phyloP scores from a whole-genome alignment of 2,888 invertebrate species.

The Mellilla xanthometata region DNA sequence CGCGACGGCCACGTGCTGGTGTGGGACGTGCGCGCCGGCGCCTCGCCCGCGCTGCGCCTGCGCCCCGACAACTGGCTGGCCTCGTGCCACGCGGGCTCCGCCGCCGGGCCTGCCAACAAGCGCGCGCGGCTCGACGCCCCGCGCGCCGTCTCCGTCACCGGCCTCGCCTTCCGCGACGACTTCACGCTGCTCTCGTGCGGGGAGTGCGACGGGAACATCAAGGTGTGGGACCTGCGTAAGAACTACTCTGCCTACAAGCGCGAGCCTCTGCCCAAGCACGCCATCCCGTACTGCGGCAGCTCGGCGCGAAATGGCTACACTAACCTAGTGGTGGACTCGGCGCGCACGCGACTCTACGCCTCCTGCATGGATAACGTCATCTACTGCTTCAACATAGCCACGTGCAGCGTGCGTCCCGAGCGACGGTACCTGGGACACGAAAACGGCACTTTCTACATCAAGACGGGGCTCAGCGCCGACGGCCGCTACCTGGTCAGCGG shows the following conservation, averaged over 20 bases:
- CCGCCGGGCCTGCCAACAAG: slow-evolving; percentile 73
- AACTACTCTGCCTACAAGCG: slow-evolving; percentile 87
- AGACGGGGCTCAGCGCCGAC: slow-evolving; percentile 91
- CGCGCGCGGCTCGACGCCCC: slow-evolving; percentile 70
- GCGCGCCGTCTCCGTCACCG: slow-evolving; percentile 89
- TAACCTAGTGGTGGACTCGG: slow-evolving; percentile 88
- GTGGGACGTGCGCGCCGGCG: slow-evolving; percentile 87
- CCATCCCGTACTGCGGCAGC: slow-evolving; percentile 88
- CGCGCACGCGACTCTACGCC: slow-evolving; percentile 88
- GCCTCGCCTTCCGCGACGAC: slow-evolving; percentile 91
- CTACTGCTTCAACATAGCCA: slow-evolving; percentile 91
- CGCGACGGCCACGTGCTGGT: slow-evolving; percentile 93
- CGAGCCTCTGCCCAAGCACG: slow-evolving; percentile 87
- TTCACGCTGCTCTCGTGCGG: slow-evolving; percentile 91
- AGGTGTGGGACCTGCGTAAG: slow-evolving; percentile 94
- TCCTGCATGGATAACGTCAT: slow-evolving; percentile 94
- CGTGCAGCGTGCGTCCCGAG: slow-evolving; percentile 85
- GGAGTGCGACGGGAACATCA: slow-evolving; percentile 92
- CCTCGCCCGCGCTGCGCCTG: slow-evolving; percentile 65
- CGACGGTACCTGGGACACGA: slow-evolving; percentile 88
- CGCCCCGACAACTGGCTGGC: slow-evolving; percentile 88
- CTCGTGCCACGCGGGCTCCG: slow-evolving; percentile 83
- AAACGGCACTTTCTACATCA: slow-evolving; percentile 92
- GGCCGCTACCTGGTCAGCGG: slow-evolving; percentile 92
- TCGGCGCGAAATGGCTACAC: slow-evolving; percentile 89